Percentiles rank a stretch among this genome's conserved stretches.
Conservation (phyloP, 1,140 invertebrate species). For the Bursaphelenchus mucronatus region DNA sequence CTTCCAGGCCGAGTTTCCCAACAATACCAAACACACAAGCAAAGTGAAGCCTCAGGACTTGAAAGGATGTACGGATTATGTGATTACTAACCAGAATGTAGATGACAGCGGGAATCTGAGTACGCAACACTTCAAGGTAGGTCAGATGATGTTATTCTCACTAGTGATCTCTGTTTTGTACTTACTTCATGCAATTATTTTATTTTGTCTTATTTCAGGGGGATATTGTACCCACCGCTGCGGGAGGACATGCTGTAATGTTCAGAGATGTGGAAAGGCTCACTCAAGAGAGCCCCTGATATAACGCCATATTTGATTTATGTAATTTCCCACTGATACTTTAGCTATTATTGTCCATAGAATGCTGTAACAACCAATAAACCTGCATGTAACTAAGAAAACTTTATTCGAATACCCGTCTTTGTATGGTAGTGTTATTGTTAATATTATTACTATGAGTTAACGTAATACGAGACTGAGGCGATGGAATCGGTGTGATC, state of each 20-base stretch:
- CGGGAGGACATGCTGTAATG: slow-evolving; percentile 86
- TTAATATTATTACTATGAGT: not conserved
- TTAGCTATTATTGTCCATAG: no score
- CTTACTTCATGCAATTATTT: slow-evolving; percentile 4
- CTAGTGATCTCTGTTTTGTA: slow-evolving; percentile 4
- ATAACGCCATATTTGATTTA: no score
- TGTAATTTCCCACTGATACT: no score
- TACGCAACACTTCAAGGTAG: slow-evolving; percentile 83
- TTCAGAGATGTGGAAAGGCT: slow-evolving; percentile 90
- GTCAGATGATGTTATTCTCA: slow-evolving; percentile 8
- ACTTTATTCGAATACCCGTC: no score
- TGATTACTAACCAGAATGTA: slow-evolving; percentile 81
- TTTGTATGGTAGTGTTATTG: no score
- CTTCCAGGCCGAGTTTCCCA: slow-evolving; percentile 76
- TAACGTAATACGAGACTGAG: slow-evolving; percentile 11
- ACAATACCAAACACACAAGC: slow-evolving; percentile 77
- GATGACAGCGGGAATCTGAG: slow-evolving; percentile 85
- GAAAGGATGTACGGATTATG: slow-evolving; percentile 78
- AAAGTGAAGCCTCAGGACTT: slow-evolving; percentile 72
- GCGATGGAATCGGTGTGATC: slow-evolving; percentile 12
- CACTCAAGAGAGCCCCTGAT: slow-evolving; percentile 28
- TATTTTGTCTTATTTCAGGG: slow-evolving; percentile 65
- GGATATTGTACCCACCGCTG: slow-evolving; percentile 82
- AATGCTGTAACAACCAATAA: no score
- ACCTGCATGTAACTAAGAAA: no score